Evolutionary conservation across 2,888 invertebrate species (phyloP), one percentile per base, ranked within the genome.

Genomic region (Brenthis hecate): DNA sequence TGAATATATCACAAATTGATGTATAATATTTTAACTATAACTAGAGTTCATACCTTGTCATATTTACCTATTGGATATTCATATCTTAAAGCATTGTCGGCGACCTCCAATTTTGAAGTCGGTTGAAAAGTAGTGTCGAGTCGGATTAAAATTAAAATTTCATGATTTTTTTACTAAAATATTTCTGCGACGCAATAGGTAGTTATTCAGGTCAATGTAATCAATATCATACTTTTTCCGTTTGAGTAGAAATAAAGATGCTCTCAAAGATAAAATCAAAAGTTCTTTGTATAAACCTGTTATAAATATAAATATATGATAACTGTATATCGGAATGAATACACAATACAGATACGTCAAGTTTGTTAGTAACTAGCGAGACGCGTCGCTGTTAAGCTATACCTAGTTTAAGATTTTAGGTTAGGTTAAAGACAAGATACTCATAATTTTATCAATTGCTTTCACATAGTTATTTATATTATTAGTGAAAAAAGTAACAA

Each of bases 241-340:
- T 51, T 53, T 11, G 16, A 56, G 2, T n/a, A 36, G 11, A 36
- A 56, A 13, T 13, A 43, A 57, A 47, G 43, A 57, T 47, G 28
- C 58, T 58, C 57, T 48, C 43, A 11, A 23, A 48, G n/a, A 58
- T 58, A 58, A 48, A 6, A 48, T 28, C 23, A 28, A 47, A 57
- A 57, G 11, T 28, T 8, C 14, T n/a, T 50, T 50, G 23, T 47
- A 48, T 50, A 60, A 60, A 60, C 60, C 60, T 60, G 60, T 60
- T 60, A 28, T 4, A 43, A 43, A 43, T 43, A 43, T 43, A 11
- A 60, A 60, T 13, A 50, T 43, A 36, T 47, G 14, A 19, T 65
- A 65, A 65, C 65, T 51, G 65, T 65, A 65, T 43, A 36, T 53
- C 53, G 65, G 23, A 28, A 65, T 32, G 57, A 65, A 56, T 65